Base-by-base conservation (phyloP, 2,113 vertebrate genomes). In the Clarias batrachus region DNA sequence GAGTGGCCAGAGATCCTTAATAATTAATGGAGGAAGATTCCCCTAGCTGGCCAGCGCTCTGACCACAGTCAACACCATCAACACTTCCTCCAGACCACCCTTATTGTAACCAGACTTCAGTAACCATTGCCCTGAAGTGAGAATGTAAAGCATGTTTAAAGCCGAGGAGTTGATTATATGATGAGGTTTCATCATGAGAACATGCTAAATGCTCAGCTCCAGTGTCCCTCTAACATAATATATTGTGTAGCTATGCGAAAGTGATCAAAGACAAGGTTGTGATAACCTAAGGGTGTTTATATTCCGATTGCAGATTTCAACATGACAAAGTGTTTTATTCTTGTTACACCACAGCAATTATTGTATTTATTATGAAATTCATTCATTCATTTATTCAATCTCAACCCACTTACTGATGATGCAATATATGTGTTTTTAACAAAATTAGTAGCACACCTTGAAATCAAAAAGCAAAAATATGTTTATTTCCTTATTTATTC, bases 21-120 rank as follows among this genome's bases (percentile, higher is more conserved):
- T 94, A 94, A 94, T 95, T 94, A 92, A 95, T 93, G 74, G 80
- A 76, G 33, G 87, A 88, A 63, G 83, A 92, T 92, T 89, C 91
- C 70, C 87, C 76, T 30, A 30, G 48, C 71, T 52, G 27, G 16
- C 54, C 87, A 85, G 60, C 77, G 52, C 16, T 48, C 4, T 10
- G 60, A 30, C 37, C 76, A 76, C 23, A 52, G 80, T 19, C 41
- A 85, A 33, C 13, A 10, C 48, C 57, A 48, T 87, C 17, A 84
- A 68, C 82, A 84, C 80, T 60, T 65, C 82, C 77, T 33, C 66
- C 19, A 81, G 25, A 65, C 21, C 14, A 54, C 70, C 66, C 52
- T 81, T 76, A 59, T 88, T 90, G 89, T 85, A 86, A 81, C 79
- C 77, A 59, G 77, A 85, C 63, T 63, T 85, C 23, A 37, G 30